Base-by-base conservation (phyloP, 2,888 invertebrate species). In the Yponomeuta malinellus region DNA sequence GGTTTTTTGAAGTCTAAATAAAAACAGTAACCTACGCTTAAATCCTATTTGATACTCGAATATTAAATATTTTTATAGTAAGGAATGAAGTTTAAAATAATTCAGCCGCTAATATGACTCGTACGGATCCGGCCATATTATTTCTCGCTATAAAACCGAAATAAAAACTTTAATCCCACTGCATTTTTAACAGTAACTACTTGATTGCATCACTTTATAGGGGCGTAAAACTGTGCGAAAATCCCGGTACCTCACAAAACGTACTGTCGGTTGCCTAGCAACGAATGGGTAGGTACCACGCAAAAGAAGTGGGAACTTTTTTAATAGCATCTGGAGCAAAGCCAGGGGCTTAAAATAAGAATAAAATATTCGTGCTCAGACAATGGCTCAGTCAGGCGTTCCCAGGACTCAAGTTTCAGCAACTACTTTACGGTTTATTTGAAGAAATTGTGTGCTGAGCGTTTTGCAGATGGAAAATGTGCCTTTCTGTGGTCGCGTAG, bases 271-370 rank as follows among this genome's bases (percentile, higher is more conserved):
- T 73, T 70, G 73, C 76, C 73, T 72, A 73, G 75, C 74, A 74
- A 76, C 74, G 72, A 72, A 71, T 70, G 73, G 23, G 65, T 65
- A 63, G 68, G 68, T 68, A 68, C 68, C 71, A 66, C 68, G 73
- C 70, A 75, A 79, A 81, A 80, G 72, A 79, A 78, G 74, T 76
- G 77, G 75, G 76, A 79, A 77, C 73, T 79, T 78, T 59, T 75
- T 74, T 80, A 79, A 81, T 78, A 77, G 77, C 75, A 76, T 78
- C 77, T 81, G 81, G 81, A 82, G 73, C 64, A 70, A 74, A 70
- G 81, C 82, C 81, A 79, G 78, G 75, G 70, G 69, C 69, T 59
- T 68, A 73, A 73, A 73, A 70, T 71, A 69, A 73, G 70, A 72
- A 67, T 72, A 72, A 74, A 74, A 74, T 59, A 59, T 59, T 72